Evolutionary conservation across 2,113 vertebrate genomes (phyloP).

Genomic region (Lampris incognitus): DNA sequence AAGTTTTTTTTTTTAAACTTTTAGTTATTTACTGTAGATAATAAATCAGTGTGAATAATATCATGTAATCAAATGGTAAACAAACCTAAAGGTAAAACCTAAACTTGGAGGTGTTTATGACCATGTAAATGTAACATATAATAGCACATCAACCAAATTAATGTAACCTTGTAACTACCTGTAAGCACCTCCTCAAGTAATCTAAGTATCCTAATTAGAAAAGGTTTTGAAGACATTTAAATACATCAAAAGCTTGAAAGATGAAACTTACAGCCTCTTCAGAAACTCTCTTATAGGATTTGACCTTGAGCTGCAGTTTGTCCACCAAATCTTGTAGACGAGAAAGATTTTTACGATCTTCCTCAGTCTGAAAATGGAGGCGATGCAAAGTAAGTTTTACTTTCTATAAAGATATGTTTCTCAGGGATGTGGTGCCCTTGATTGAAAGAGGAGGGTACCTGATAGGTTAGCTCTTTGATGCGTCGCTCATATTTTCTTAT

Average conservation of each 20-base stretch:
- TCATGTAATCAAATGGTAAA: background rate
- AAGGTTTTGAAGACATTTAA: too few relatives aligned
- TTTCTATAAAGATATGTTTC: accelerated
- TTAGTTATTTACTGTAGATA: too few relatives aligned
- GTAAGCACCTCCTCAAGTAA: too few relatives aligned
- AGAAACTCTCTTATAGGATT: constrained; percentile 85
- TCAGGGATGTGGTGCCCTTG: background rate
- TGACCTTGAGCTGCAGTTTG: constrained; percentile 82
- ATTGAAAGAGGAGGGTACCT: constrained; percentile 41
- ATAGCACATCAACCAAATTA: too few relatives aligned
- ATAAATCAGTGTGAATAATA: too few relatives aligned
- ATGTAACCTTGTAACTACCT: too few relatives aligned
- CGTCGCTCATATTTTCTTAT: constrained; percentile 73
- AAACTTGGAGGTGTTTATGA: background rate
- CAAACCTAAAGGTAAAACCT: background rate
- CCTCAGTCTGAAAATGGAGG: constrained; percentile 73
- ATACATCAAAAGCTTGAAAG: background rate
- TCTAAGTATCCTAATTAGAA: too few relatives aligned
- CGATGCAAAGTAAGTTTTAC: background rate
- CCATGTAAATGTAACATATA: background rate
- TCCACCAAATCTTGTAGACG: constrained; percentile 88
- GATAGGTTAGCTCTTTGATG: constrained; percentile 75
- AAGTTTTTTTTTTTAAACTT: too few relatives aligned
- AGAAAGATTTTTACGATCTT: constrained; percentile 85
- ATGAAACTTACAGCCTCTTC: constrained; percentile 80